Evolutionary conservation across 2,113 vertebrate genomes (phyloP).

Genomic region (Engraulis encrasicolus): DNA sequence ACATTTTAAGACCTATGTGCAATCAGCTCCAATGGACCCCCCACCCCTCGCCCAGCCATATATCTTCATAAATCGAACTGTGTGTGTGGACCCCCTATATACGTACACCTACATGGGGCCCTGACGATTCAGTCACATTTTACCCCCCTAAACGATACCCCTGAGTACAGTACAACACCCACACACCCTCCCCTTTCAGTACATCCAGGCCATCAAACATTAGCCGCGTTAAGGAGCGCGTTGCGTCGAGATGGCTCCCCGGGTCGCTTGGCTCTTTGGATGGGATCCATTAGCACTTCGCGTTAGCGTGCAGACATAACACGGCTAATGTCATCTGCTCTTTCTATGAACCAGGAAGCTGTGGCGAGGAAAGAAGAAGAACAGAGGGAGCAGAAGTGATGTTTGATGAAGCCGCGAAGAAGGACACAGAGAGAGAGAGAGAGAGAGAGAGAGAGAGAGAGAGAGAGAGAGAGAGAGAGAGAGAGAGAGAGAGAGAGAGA

Average conservation of each 20-base stretch:
- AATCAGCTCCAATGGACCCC: no score
- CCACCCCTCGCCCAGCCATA: no score
- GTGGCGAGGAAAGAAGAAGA: slow-evolving; percentile 50
- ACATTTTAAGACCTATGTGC: no score
- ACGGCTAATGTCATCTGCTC: slow-evolving; percentile 55
- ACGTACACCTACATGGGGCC: no score
- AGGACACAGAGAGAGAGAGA: not conserved
- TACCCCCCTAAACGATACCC: not conserved
- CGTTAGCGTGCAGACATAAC: slow-evolving; percentile 64
- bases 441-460: not conserved
- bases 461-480: slow-evolving; percentile 9
- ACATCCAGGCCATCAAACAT: slow-evolving; percentile 43
- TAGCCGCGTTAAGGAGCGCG: slow-evolving; percentile 32
- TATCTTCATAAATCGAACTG: no score
- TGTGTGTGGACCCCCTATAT: no score
- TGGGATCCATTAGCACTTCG: slow-evolving; percentile 70
- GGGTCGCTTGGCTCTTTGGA: slow-evolving; percentile 40
- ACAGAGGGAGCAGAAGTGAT: slow-evolving; percentile 49
- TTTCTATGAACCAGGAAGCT: slow-evolving; percentile 70
- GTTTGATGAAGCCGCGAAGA: slow-evolving; percentile 23
- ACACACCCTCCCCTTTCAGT: no score
- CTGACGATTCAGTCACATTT: no score
- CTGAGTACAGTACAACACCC: not conserved
- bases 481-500: not conserved
- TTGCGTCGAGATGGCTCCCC: slow-evolving; percentile 26